phyloP scores from a whole-genome alignment of 2,113 vertebrate species.

The Sturnira hondurensis region DNA sequence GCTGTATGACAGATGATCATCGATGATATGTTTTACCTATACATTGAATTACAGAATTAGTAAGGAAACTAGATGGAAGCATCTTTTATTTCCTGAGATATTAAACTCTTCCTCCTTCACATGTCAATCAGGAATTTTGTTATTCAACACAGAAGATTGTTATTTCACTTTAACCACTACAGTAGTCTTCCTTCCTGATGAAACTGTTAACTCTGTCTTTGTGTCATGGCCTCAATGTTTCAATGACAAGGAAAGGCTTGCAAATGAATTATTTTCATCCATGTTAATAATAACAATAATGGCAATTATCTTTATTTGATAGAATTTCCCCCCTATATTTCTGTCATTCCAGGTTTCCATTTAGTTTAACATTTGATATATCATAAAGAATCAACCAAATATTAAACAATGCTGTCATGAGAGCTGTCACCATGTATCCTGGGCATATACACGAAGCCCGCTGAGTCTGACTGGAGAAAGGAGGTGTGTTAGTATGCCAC shows the following conservation, averaged over 20 bases:
- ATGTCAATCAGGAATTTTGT: neutral
- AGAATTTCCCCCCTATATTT: neutral
- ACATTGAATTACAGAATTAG: accelerated
- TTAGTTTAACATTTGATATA: neutral
- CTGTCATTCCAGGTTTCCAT: neutral
- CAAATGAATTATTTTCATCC: neutral
- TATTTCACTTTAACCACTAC: neutral
- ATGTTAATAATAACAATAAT: neutral
- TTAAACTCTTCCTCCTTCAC: neutral
- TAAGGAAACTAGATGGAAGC: neutral
- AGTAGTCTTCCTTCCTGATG: neutral
- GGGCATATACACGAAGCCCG: accelerated
- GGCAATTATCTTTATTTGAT: neutral
- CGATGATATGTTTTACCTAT: accelerated
- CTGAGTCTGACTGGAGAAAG: accelerated
- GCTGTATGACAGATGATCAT: neutral
- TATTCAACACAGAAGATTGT: neutral
- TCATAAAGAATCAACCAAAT: neutral
- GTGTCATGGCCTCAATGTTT: neutral
- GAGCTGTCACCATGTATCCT: accelerated
- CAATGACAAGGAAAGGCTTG: neutral
- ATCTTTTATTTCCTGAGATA: accelerated
- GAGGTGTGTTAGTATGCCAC: accelerated
- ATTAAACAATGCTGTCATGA: neutral
- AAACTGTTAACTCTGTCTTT: neutral